Base-by-base conservation (phyloP, 2,797 vertebrate genomes). In the Protosalanx chinensis region DNA sequence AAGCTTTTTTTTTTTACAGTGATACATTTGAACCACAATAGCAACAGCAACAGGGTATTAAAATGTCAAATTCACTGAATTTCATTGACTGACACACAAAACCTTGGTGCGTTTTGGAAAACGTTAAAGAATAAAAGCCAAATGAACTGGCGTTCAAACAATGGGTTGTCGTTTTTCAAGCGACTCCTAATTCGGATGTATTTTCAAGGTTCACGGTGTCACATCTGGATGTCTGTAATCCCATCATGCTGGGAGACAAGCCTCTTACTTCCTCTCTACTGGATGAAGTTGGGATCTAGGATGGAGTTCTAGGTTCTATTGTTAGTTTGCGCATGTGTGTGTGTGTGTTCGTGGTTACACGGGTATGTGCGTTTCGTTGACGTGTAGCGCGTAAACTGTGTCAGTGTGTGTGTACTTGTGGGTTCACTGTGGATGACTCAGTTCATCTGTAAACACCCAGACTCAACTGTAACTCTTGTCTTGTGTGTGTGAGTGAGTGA, bases 161-260 rank as follows among this genome's bases (percentile, higher is more conserved):
- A 56, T n/a, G 51, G 51, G 18, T 5, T 16, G 4, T 56, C 18
- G 15, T n/a, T 56, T 16, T 16, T 56, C 16, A 18, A 15, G 12
- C n/a, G 51, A n/a, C n/a, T 16, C 51, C 51, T 16, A 16, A n/a
- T 53, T 56, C 51, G 18, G 51, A 56, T 46, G 10, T 12, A 16
- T 5, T 56, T 56, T n/a, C 18, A n/a, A n/a, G 15, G 51, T 56
- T 56, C 51, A n/a, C 5, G 3, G 16, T 56, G 76, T 77, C 86
- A 81, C 85, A 79, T 87, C 86, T 88, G 85, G 27, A 33, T 56
- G 18, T 71, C 78, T 84, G 80, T 88, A 87, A 89, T 88, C 83
- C 76, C 72, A 70, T 82, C 77, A 72, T 80, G 73, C 73, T 46
- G 77, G 83, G 70, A 70, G 67, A 64, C 73, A 83, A 87, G 79